phyloP scores from a whole-genome alignment of 30 jellyfish, hydroid and myxozoan species.

The Aurelia sp. region DNA sequence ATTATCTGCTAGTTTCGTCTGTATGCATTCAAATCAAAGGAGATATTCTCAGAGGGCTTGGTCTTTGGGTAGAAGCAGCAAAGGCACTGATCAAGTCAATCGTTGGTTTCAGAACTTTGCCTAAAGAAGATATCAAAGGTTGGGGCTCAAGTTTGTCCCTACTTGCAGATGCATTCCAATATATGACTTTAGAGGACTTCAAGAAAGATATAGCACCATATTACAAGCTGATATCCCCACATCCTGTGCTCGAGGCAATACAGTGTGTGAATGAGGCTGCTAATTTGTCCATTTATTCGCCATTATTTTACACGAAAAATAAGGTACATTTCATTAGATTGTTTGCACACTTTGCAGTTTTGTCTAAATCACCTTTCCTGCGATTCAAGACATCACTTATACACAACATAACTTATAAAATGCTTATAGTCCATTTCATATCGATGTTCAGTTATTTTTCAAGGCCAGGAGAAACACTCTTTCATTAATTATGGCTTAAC shows the following conservation, averaged over 20 bases:
- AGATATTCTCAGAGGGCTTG: constrained; percentile 46
- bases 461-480: too few relatives aligned
- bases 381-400: too few relatives aligned
- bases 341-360: too few relatives aligned
- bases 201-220: neutral
- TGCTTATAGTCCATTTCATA: too few relatives aligned
- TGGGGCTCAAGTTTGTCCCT: constrained; percentile 63
- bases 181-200: constrained; percentile 57
- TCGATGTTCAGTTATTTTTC: too few relatives aligned
- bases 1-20: constrained; percentile 33
- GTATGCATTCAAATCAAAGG: constrained; percentile 69
- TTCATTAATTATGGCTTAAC: too few relatives aligned
- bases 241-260: constrained; percentile 65
- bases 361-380: too few relatives aligned
- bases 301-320: constrained; percentile 63
- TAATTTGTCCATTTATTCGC: constrained; percentile 50
- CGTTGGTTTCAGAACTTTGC: constrained; percentile 44
- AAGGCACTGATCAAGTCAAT: constrained; percentile 32
- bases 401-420: too few relatives aligned
- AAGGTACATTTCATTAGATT: constrained; percentile 18
- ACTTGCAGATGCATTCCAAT: constrained; percentile 65
- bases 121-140: constrained; percentile 57
- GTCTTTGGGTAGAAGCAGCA: constrained; percentile 63
- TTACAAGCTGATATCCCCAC: constrained; percentile 25
- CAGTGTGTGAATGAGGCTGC: constrained; percentile 70